A percentile compares a stretch with the other conserved stretches of the same genome.
phyloP scores from a whole-genome alignment of 1,140 invertebrate species.

The Conus ventricosus region DNA sequence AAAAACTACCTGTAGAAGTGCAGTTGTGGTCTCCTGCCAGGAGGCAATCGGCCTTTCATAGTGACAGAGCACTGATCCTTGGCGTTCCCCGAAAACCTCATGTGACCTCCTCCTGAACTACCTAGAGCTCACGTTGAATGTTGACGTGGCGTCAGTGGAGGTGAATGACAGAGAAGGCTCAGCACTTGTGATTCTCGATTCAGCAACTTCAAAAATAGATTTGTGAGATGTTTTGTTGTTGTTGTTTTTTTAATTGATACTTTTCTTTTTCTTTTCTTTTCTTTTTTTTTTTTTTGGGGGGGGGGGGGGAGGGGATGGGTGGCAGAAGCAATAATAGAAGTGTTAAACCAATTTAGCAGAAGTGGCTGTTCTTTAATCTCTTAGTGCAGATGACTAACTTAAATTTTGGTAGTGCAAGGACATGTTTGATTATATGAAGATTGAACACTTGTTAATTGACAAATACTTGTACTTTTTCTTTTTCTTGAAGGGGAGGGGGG shows the following conservation, averaged over 20 bases:
- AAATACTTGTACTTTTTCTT: too few species aligned
- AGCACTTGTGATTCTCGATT: background rate
- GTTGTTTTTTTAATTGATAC: background rate
- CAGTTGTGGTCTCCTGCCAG: background rate
- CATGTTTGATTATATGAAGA: too few species aligned
- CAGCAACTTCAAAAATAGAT: background rate
- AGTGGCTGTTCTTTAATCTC: too few species aligned
- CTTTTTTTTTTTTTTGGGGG: background rate
- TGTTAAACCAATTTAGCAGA: too few species aligned
- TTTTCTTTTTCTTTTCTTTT: background rate
- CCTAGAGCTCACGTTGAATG: conserved; percentile 3
- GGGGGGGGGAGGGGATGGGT: too few species aligned
- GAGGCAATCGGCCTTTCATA: background rate
- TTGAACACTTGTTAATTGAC: too few species aligned
- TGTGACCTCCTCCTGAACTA: conserved; percentile 16
- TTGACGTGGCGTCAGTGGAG: background rate
- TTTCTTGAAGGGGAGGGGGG: too few species aligned
- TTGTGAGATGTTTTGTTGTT: background rate
- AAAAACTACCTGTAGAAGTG: background rate
- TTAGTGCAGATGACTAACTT: too few species aligned
- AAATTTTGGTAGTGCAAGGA: too few species aligned
- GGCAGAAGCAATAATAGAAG: too few species aligned
- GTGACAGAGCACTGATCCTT: background rate
- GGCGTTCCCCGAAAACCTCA: background rate
- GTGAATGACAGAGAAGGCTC: background rate